Base-by-base conservation (phyloP, 2,797 vertebrate species). In the Spinibarbus caldwelli region DNA sequence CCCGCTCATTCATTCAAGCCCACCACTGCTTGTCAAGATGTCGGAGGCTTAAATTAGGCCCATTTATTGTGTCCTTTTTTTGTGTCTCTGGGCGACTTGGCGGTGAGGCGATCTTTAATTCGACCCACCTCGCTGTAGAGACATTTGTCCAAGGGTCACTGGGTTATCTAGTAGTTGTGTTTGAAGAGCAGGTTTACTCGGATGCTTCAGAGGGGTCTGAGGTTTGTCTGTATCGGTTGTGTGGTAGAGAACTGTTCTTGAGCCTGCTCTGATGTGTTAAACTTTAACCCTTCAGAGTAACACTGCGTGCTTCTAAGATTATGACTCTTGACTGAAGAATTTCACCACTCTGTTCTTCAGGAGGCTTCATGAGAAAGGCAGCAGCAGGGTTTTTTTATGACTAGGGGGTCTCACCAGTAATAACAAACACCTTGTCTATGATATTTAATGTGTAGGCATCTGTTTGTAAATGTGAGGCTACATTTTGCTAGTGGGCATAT, bases 1-100 rank as follows among this genome's bases (percentile, higher is more conserved):
- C 36, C 17, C 2, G 19, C 57, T 73, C 45, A 9, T 88, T 77
- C 38, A 67, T 86, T 86, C 36, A 72, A 31, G n/a, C 43, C 66
- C 7, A 17, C 31, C 49, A 23, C 78, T 88, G 77, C 83, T 86
- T 89, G 82, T 90, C 85, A 89, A 87, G 87, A 89, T 88, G 86
- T 88, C 82, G 88, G 36, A 62, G 80, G 52, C 78, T 85, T 87
- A 87, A 87, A 90, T 87, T 86, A 86, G 85, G 57, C 43, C 57
- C 86, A 86, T 91, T 89, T 88, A 77, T 89, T 85, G 82, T 62
- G 64, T 66, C 6, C 36, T 59, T 52, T n/a, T 31, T 73, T 81
- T 88, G 71, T 62, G 17, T 62, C 38, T 54, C 57, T 72, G 34
- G n/a, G 54, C 49, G 38, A 45, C 77, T 88, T 87, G 62, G 78